Evolutionary conservation across 2,113 vertebrate species (phyloP), one percentile per base, ranked within the genome.

Genomic region (Eudyptes chrysolophus): DNA sequence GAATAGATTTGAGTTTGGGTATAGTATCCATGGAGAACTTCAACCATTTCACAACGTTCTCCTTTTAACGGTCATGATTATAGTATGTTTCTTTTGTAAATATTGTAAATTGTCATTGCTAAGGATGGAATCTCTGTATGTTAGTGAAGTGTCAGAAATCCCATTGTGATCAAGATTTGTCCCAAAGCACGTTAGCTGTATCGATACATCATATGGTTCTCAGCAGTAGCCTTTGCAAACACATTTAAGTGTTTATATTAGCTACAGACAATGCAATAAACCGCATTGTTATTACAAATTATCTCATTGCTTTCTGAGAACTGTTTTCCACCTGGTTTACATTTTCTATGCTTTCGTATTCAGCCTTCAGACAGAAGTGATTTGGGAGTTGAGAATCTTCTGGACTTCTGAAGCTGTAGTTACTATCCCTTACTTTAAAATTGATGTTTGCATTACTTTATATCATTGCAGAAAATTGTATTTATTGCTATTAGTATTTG

Each of bases 61-160:
- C 17, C 24, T 54, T 34, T 55, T 9, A 58, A 62, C 84, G 71
- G 21, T n/a, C 10, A 3, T 21, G 1, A 17, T 11, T 55, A 4
- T 6, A 26, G 1, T 3, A 13, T 0, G 0, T 6, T 74, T 9
- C 4, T 52, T 61, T 49, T 79, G 4, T 27, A 40, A 52, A 60
- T 72, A n/a, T 55, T 65, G 26, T 36, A 7, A 51, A 40, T 44
- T 12, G 14, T 38, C 55, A 6, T 65, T 81, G 12, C 17, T 40
- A 34, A 55, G 30, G 10, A 0, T 69, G 52, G 57, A 52, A 55
- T 51, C 46, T 70, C 13, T 51, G 2, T 27, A 5, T 40, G 1
- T 42, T 36, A 72, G 10, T 34, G 24, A 71, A 68, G n/a, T 55
- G 13, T 38, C 29, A 69, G 62, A 69, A 80, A 34, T 69, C 34